Base-by-base conservation (phyloP, 2,888 invertebrate genomes). In the Drosophila glabriapex region DNA sequence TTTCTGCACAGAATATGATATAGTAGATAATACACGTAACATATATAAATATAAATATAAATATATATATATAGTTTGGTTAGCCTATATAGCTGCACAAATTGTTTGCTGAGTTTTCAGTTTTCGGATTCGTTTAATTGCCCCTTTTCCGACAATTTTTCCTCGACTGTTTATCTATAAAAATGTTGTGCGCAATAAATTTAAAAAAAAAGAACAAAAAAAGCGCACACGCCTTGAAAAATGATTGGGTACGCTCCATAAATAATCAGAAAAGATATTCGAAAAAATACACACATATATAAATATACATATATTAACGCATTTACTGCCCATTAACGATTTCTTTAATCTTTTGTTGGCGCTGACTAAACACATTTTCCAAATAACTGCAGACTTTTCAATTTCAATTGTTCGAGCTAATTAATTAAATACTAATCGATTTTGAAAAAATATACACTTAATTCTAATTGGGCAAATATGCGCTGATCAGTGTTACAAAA, bases 81-180 rank as follows among this genome's bases (percentile, higher is more conserved):
- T 35, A 54, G 54, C n/a, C 50, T 65, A 52, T 59, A 68, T 66
- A 67, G 70, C 76, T 67, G 72, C 59, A 76, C 61, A 78, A 80
- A 72, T 68, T 71, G 55, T 76, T 71, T 81, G 81, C 71, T 41
- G 65, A 78, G 65, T 71, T 73, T 81, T 71, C 71, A 71, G 74
- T 72, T 83, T 88, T 83, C 76, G 64, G 50, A 87, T 87, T 88
- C 85, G 68, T 82, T 90, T 87, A 87, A 83, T 88, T 88, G 85
- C 83, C 80, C 83, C 79, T 65, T 84, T 82, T 82, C 73, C 63
- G 82, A 81, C 73, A 73, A 71, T 82, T 89, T 75, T 85, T 80
- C 84, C 46, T 46, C 81, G 88, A 82, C 72, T 87, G 81, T 80
- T 80, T 80, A 80, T 80, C 81, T 79, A 85, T 80, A 83, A 78